A percentile compares a stretch with the other conserved stretches of the same genome.
Evolutionary conservation across 2,113 vertebrate species (phyloP).

Genomic region (Indicator maculatus): DNA sequence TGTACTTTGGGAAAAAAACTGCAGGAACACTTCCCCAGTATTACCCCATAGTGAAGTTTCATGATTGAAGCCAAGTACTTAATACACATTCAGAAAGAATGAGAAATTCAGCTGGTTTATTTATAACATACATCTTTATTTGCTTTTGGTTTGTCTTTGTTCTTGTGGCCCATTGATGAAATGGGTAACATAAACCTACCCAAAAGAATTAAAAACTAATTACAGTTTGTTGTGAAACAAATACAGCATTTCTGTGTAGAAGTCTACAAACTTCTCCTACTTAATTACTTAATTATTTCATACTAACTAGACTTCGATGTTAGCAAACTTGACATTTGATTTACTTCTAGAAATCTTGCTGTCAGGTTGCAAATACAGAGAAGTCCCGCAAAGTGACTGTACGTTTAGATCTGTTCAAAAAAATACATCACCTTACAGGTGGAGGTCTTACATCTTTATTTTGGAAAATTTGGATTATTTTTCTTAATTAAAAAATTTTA

Average conservation of each 20-base stretch:
- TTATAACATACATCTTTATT: neutral
- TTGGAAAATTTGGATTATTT: neutral
- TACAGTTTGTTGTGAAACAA: neutral
- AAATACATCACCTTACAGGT: neutral
- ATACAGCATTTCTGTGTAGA: neutral
- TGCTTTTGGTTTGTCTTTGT: neutral
- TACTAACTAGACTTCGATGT: neutral
- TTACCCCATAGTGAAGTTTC: neutral
- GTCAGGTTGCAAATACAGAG: neutral
- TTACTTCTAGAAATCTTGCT: neutral
- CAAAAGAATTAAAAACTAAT: neutral
- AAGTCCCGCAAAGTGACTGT: neutral
- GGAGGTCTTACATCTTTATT: neutral
- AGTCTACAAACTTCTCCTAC: neutral
- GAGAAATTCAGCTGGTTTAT: neutral
- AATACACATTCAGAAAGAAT: neutral
- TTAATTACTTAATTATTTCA: neutral
- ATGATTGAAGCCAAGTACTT: neutral
- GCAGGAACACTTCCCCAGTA: neutral
- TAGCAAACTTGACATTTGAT: neutral
- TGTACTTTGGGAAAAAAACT: neutral
- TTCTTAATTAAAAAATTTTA: neutral
- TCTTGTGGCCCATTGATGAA: neutral
- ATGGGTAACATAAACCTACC: accelerated
- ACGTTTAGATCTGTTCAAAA: neutral